Percentiles rank a stretch among this genome's conserved stretches.
phyloP scores from a whole-genome alignment of 2,797 vertebrate species.

The Atherinosoma microstoma region DNA sequence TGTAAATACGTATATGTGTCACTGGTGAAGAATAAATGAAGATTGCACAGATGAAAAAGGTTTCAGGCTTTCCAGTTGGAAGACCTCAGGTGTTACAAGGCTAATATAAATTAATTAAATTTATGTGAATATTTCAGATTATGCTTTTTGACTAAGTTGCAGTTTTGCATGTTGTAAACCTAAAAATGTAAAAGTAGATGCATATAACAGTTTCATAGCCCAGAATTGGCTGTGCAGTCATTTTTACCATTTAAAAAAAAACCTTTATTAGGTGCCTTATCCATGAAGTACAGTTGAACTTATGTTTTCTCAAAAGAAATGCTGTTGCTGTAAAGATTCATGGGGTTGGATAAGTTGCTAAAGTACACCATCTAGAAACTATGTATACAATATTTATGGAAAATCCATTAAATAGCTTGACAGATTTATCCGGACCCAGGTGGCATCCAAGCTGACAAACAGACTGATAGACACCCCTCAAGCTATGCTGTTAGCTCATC shows the following conservation, averaged over 20 bases:
- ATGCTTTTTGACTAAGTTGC: too few species aligned
- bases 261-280: too few species aligned
- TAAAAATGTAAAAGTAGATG: background rate
- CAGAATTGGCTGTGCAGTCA: background rate
- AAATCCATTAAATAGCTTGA: background rate
- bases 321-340: background rate
- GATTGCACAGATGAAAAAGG: too few species aligned
- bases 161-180: too few species aligned
- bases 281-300: background rate
- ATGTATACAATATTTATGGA: background rate
- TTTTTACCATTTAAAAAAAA: background rate
- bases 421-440: background rate
- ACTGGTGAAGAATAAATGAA: too few species aligned
- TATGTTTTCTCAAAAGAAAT: background rate
- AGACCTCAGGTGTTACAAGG: too few species aligned
- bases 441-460: background rate
- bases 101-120: too few species aligned
- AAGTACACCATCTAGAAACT: background rate
- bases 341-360: background rate
- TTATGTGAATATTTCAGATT: too few species aligned
- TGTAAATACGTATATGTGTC: too few species aligned
- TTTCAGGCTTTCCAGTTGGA: too few species aligned
- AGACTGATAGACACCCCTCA: constrained; percentile 11
- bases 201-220: background rate
- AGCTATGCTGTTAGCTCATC: background rate